These are phyloP conservation scores for Eupithecia subfuscata DNA, from an alignment of 2,888 invertebrate genomes.

Conservation along the genomic window DNA sequence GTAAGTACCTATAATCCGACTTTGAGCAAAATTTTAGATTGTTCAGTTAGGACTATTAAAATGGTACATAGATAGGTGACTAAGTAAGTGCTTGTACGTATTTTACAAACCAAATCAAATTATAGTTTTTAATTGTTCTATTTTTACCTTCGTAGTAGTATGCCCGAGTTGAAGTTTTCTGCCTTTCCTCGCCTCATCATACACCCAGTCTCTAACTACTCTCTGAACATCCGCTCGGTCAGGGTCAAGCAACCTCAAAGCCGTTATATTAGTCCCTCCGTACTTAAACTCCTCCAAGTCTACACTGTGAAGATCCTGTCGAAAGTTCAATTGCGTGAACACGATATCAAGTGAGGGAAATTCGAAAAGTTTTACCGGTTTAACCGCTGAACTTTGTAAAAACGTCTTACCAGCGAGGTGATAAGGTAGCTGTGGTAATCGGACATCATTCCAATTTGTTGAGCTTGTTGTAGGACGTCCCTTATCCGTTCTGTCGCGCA, in stretches of 20 bases:
- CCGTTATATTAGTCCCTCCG: slow-evolving; percentile 97
- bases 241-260: slow-evolving; percentile 94
- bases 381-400: slow-evolving; percentile 38
- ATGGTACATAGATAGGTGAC: too few relatives aligned
- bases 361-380: slow-evolving; percentile 42
- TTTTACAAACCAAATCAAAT: neutral
- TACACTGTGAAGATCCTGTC: slow-evolving; percentile 94
- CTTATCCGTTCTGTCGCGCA: slow-evolving; percentile 94
- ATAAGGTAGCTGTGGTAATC: slow-evolving; percentile 97
- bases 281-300: slow-evolving; percentile 97
- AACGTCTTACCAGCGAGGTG: slow-evolving; percentile 90
- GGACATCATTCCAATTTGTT: slow-evolving; percentile 98
- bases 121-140: slow-evolving; percentile 17
- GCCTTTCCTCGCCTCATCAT: slow-evolving; percentile 88
- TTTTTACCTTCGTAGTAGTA: slow-evolving; percentile 80
- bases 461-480: slow-evolving; percentile 95
- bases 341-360: slow-evolving; percentile 30
- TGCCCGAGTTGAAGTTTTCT: slow-evolving; percentile 85
- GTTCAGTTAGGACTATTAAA: neutral
- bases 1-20: neutral
- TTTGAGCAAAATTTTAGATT: neutral
- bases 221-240: slow-evolving; percentile 90
- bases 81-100: too few relatives aligned
- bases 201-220: slow-evolving; percentile 91
- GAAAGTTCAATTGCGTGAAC: slow-evolving; percentile 45